A percentile compares a stretch with the other conserved stretches of the same genome.
Evolutionary conservation across 2,113 vertebrate species (phyloP).

Genomic region (Oncorhynchus clarkii): DNA sequence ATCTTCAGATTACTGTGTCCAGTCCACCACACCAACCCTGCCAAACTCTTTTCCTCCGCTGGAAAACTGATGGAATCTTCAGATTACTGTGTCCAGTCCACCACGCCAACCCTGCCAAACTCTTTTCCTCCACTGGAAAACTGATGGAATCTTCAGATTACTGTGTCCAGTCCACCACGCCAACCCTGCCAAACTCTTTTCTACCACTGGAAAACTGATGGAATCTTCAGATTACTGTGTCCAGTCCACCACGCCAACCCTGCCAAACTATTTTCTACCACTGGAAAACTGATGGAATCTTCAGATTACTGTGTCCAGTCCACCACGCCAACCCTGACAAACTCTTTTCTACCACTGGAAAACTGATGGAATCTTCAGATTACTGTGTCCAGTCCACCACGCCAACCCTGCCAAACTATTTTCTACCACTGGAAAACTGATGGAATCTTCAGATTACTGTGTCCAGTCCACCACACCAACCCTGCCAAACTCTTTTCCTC

Average conservation of each 20-base stretch:
- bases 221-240: conserved; percentile 13
- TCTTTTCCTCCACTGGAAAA: no score
- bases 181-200: neutral
- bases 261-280: neutral
- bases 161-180: neutral
- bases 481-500: neutral
- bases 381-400: neutral
- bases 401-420: neutral
- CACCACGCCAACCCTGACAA: neutral
- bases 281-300: no score
- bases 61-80: conserved; percentile 20
- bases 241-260: neutral
- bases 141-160: conserved; percentile 21
- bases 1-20: conserved; percentile 10
- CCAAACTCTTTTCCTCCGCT: neutral
- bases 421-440: no score
- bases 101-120: neutral
- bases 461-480: neutral
- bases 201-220: no score
- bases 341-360: no score
- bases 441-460: conserved; percentile 15
- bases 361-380: conserved; percentile 23
- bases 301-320: conserved; percentile 2
- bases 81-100: conserved; percentile 1
- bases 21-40: neutral